A percentile compares a stretch with the other conserved stretches of the same genome.
Conservation (phyloP, 1,140 invertebrate species). For the Cherax destructor region DNA sequence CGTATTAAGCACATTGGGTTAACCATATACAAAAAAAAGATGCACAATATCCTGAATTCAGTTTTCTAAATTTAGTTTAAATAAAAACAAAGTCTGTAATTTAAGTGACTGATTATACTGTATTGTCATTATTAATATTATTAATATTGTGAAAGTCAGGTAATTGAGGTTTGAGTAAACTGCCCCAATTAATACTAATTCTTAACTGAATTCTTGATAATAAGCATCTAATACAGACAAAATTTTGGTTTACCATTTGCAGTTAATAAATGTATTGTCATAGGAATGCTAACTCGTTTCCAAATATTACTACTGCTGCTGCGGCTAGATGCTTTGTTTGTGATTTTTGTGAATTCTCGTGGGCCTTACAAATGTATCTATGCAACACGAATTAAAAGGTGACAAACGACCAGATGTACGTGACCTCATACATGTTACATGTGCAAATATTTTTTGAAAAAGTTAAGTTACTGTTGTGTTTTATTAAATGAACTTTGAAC, state of each 20-base stretch:
- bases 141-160: no score
- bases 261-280: not conserved
- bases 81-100: no score
- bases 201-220: not conserved
- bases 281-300: not conserved
- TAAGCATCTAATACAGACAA: not conserved
- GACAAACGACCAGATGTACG: slow-evolving; percentile 19
- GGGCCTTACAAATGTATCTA: slow-evolving; percentile 60
- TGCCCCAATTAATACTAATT: no score
- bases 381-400: slow-evolving; percentile 55
- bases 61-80: no score
- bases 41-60: no score
- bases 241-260: not conserved
- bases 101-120: no score
- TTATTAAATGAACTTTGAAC: not conserved
- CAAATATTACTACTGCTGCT: not conserved
- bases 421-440: slow-evolving; percentile 1
- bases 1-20: not conserved
- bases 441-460: not conserved
- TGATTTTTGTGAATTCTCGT: slow-evolving; percentile 26
- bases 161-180: no score
- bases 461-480: not conserved
- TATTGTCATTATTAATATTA: no score
- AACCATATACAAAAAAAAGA: not conserved
- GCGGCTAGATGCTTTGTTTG: not conserved